These are phyloP conservation scores for Drosophila eohydei DNA, from an alignment of 2,888 invertebrate species.

Conservation along the genomic window DNA sequence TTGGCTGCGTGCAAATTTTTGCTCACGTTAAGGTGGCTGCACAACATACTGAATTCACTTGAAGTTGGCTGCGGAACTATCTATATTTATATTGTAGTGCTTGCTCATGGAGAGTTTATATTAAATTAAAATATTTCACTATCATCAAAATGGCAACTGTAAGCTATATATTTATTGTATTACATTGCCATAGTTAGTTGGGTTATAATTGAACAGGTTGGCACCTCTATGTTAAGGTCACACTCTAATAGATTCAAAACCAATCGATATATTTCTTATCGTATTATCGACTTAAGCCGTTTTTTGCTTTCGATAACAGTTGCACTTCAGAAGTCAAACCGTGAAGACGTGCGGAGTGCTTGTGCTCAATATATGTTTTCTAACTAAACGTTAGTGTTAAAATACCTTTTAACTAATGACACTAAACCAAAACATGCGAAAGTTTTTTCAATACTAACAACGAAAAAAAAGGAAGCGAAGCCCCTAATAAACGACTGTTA, in stretches of 20 bases:
- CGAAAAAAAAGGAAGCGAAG: background rate
- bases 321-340: constrained; percentile 49
- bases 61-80: constrained; percentile 9
- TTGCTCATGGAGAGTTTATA: background rate
- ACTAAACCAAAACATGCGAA: constrained; percentile 12
- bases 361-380: constrained; percentile 13
- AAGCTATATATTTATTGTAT: background rate
- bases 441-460: constrained; percentile 23
- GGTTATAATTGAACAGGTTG: background rate
- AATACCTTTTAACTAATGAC: constrained; percentile 25
- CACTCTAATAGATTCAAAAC: constrained; percentile 20
- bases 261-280: constrained; percentile 1
- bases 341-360: constrained; percentile 29
- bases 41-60: background rate
- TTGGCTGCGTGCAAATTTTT: constrained; percentile 20
- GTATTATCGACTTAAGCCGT: constrained; percentile 14
- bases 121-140: background rate
- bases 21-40: constrained; percentile 19
- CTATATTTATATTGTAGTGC: background rate
- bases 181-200: background rate
- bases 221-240: constrained; percentile 14
- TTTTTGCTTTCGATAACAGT: constrained; percentile 39
- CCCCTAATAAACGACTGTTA: constrained; percentile 10
- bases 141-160: background rate
- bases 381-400: constrained; percentile 20